Conservation (phyloP, 2,888 invertebrate genomes). For the Trichacis sp. region DNA sequence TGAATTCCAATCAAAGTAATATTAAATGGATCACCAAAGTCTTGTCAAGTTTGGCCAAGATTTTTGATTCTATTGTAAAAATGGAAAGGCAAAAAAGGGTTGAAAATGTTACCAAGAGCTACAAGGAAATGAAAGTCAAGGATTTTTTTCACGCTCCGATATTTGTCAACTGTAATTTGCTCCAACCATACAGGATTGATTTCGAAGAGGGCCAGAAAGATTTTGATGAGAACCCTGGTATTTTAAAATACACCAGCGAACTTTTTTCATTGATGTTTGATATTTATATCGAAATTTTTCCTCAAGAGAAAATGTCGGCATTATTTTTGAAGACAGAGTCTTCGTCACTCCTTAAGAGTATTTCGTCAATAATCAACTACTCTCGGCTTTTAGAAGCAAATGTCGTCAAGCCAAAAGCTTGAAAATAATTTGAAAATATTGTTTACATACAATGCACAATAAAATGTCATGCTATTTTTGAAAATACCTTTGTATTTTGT, state of each 20-base stretch:
- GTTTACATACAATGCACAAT: too few species aligned
- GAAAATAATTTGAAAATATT: too few species aligned
- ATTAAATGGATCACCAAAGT: slow-evolving; percentile 85
- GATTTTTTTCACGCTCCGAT: slow-evolving; percentile 46
- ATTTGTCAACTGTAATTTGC: slow-evolving; percentile 38
- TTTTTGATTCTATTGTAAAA: slow-evolving; percentile 69
- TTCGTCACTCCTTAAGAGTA: too few species aligned
- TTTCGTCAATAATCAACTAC: too few species aligned
- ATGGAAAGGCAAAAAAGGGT: slow-evolving; percentile 43
- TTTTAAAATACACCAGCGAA: slow-evolving; percentile 76
- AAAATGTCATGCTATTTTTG: too few species aligned
- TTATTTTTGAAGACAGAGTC: too few species aligned
- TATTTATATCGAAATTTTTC: too few species aligned
- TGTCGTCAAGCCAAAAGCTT: too few species aligned
- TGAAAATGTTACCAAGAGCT: slow-evolving; percentile 10
- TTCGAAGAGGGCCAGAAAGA: slow-evolving; percentile 41
- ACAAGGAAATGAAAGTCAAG: slow-evolving; percentile 31
- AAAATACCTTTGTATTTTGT: too few species aligned
- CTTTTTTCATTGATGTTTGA: slow-evolving; percentile 84
- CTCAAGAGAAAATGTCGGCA: too few species aligned
- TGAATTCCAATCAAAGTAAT: slow-evolving; percentile 80
- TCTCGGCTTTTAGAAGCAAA: too few species aligned
- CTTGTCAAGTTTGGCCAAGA: slow-evolving; percentile 77
- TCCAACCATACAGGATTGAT: slow-evolving; percentile 45
- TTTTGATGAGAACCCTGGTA: slow-evolving; percentile 67